Base-by-base conservation (phyloP, 2,797 vertebrate genomes). In the Pantherophis alleghaniensis region DNA sequence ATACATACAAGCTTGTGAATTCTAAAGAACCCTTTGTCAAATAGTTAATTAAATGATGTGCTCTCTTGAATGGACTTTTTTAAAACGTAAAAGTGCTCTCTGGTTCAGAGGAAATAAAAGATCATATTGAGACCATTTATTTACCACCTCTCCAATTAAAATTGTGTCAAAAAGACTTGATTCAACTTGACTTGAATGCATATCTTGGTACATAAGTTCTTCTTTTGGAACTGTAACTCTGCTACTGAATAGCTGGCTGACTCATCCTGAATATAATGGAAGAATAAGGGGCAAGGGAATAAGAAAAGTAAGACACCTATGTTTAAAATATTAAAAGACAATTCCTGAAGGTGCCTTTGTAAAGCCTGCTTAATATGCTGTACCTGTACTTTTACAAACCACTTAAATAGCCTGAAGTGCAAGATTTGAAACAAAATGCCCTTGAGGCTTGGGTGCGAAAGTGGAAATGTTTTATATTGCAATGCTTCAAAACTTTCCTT, bases 341-440 rank as follows among this genome's bases (percentile, higher is more conserved):
- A 86, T 88, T 94, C 94, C 92, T 94, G 87, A 96, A 95, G 92
- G 95, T 96, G 92, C 92, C 94, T 94, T 96, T 96, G 95, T 91
- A 93, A 95, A 94, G 92, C 18, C 92, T 95, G 87, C 90, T 94
- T 91, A 94, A 37, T 90, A 95, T 91, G 92, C 93, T 94, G 69
- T 5, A 88, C 90, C 92, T 92, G 59, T 88, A 90, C 92, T 94
- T 69, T 88, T 92, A 94, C 92, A 95, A 94, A 92, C 47, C 92
- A 91, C 83, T 93, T 94, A 95, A 94, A 90, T 37, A n/a, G 74
- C 1, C 0, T 87, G 89, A 94, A 95, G 63, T 89, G 94, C 92
- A 91, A 63, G 87, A 92, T 87, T 93, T 92, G 94, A 93, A 94
- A 92, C 13, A 42, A 88, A 93, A 94, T 66, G 87, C n/a, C 51